Percentiles rank a stretch among this genome's conserved stretches.
These are phyloP conservation scores for Poeciliopsis paucimaculata DNA, from an alignment of 2,797 vertebrate genomes.

Conservation along the genomic window DNA sequence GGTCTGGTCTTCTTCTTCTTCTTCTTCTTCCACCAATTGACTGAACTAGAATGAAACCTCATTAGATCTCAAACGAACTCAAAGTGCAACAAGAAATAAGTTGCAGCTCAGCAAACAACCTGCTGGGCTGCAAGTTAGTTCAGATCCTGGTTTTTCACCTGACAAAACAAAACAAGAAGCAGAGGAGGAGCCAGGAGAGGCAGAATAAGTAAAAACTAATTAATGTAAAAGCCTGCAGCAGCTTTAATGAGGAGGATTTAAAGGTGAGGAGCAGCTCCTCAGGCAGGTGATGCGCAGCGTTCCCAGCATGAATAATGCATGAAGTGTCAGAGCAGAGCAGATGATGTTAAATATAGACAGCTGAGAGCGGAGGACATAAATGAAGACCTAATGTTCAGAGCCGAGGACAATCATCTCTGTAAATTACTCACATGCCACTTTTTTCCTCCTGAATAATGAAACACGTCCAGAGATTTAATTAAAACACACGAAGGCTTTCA, in stretches of 20 bases:
- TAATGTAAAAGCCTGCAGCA: slow-evolving; percentile 46
- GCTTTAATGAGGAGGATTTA: slow-evolving; percentile 56
- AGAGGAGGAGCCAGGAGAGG: slow-evolving; percentile 11
- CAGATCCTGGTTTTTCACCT: background rate
- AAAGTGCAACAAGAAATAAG: background rate
- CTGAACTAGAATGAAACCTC: background rate
- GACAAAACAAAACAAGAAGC: slow-evolving; percentile 11
- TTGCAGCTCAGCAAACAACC: background rate
- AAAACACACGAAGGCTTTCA: slow-evolving; percentile 26
- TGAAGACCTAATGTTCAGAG: slow-evolving; percentile 59
- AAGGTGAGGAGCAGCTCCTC: slow-evolving; percentile 56
- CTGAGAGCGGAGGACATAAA: slow-evolving; percentile 52
- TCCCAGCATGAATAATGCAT: slow-evolving; percentile 64
- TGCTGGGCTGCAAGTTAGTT: background rate
- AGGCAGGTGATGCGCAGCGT: slow-evolving; percentile 55
- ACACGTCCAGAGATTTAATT: slow-evolving; percentile 37
- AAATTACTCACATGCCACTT: slow-evolving; percentile 44
- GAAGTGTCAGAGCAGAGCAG: slow-evolving; percentile 50
- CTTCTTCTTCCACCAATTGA: background rate
- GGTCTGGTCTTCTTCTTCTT: background rate
- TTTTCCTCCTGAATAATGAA: slow-evolving; percentile 37
- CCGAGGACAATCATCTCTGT: slow-evolving; percentile 49
- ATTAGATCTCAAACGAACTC: background rate
- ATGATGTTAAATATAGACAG: slow-evolving; percentile 70
- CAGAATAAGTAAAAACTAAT: slow-evolving; percentile 43